Evolutionary conservation across 2,113 vertebrate genomes (phyloP).

Genomic region (Psophia crepitans): DNA sequence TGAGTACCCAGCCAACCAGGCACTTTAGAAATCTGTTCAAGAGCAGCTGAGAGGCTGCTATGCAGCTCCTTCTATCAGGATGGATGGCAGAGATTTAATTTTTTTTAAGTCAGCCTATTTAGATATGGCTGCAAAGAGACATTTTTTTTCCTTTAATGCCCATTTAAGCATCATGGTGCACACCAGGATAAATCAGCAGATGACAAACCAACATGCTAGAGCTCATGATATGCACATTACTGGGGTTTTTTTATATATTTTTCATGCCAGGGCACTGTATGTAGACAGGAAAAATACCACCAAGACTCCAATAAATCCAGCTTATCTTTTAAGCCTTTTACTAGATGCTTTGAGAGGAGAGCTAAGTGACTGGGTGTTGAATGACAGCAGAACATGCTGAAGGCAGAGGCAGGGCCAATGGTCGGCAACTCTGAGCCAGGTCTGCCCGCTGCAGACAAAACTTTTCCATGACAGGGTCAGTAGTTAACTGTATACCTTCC

Average conservation of each 20-base stretch:
- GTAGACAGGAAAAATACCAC: background rate
- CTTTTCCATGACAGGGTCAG: background rate
- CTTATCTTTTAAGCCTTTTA: background rate
- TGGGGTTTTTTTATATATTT: background rate
- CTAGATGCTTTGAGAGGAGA: background rate
- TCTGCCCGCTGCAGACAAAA: background rate
- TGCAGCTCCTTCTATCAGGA: background rate
- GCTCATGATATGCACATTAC: background rate
- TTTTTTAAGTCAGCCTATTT: background rate
- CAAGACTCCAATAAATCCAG: background rate
- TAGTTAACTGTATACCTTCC: background rate
- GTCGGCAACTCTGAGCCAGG: background rate
- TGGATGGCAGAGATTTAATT: background rate
- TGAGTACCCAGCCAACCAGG: background rate
- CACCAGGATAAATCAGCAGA: background rate
- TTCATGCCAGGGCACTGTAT: background rate
- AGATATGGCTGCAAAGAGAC: background rate
- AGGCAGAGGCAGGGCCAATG: too few relatives aligned
- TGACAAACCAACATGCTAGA: background rate
- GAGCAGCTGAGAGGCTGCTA: background rate
- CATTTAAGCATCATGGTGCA: background rate
- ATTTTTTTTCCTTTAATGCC: background rate
- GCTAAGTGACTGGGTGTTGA: background rate
- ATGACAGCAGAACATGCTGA: background rate
- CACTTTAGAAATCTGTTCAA: background rate